Evolutionary conservation across 92 coral and sea anemone species (phyloP), one percentile per base, ranked within the genome.

Genomic region (Epizoanthus rinbou): DNA sequence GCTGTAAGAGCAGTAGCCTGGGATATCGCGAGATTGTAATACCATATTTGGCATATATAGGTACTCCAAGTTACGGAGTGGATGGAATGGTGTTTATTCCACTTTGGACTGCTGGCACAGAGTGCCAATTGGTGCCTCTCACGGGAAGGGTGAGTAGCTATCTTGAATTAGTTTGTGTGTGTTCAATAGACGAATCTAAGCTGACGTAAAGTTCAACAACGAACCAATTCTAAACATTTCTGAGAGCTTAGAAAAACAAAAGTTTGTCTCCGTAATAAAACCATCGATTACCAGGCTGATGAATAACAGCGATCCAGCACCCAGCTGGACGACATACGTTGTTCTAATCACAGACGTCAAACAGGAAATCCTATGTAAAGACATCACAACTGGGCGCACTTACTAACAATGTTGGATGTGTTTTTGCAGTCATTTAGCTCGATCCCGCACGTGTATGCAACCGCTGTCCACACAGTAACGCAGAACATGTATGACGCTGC

Each of bases 31-130:
- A 73, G 18, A 80, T 86, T 25, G 85, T 64, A 8, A 43, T 90
- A 50, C 90, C 84, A 59, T 90, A 89, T 89, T 78, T 90, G 65
- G 93, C 90, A 19, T 90, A 82, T 83, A 56, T 68, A 17, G 67
- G 82, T 6, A 82, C 58, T 35, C 90, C 93, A 13, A 84, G 85
- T 56, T 25, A 62, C 50, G 93, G 93, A 45, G 41, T 57, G 25
- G 35, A 47, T 43, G 85, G 76, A 3, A 64, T 57, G 7, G 58
- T 15, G 1, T 4, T 64, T 2, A 19, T 90, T 47, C 65, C 59
- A 2, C 16, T 69, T 39, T 90, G 93, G 93, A 82, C 87, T 22
- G 37, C 93, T 9, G 93, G 93, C 21, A 86, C 90, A 6, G 85
- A 78, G 39, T 90, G 93, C 19, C 69, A 21, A 7, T 66, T 57